phyloP scores from a whole-genome alignment of 1,140 invertebrate species.

The Papilio glaucus region DNA sequence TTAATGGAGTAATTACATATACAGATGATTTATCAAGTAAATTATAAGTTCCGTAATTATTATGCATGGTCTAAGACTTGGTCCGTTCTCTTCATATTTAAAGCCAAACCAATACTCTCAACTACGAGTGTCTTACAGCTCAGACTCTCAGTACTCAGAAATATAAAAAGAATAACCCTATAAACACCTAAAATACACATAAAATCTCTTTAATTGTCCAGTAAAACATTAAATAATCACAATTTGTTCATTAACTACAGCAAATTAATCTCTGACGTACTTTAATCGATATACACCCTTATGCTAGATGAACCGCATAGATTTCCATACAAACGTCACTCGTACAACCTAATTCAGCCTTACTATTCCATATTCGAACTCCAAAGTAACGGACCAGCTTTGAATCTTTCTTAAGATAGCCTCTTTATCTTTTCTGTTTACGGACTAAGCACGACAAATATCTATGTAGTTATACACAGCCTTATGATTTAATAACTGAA shows the following conservation, averaged over 20 bases:
- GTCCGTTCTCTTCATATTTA: too few relatives aligned
- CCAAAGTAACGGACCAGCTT: slow-evolving; percentile 28
- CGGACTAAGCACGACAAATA: neutral
- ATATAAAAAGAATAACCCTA: too few relatives aligned
- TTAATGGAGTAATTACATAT: too few relatives aligned
- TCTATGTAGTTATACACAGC: neutral
- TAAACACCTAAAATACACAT: too few relatives aligned
- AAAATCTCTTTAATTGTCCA: too few relatives aligned
- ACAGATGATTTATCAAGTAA: too few relatives aligned
- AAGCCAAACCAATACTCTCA: too few relatives aligned
- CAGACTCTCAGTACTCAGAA: too few relatives aligned
- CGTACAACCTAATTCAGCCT: slow-evolving; percentile 34
- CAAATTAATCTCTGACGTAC: neutral
- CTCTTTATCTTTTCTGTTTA: slow-evolving; percentile 26
- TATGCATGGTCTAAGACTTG: too few relatives aligned
- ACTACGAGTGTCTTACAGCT: too few relatives aligned
- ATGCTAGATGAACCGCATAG: slow-evolving; percentile 27
- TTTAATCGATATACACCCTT: slow-evolving; percentile 4
- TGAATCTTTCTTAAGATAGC: slow-evolving; percentile 22
- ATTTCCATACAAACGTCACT: slow-evolving; percentile 39
- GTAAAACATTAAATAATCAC: neutral
- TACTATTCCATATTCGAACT: slow-evolving; percentile 31
- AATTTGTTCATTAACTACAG: neutral
- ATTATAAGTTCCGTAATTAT: too few relatives aligned
- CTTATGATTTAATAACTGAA: neutral